Base-by-base conservation (phyloP, 1,140 invertebrate genomes). In the Parapsyche elsis region DNA sequence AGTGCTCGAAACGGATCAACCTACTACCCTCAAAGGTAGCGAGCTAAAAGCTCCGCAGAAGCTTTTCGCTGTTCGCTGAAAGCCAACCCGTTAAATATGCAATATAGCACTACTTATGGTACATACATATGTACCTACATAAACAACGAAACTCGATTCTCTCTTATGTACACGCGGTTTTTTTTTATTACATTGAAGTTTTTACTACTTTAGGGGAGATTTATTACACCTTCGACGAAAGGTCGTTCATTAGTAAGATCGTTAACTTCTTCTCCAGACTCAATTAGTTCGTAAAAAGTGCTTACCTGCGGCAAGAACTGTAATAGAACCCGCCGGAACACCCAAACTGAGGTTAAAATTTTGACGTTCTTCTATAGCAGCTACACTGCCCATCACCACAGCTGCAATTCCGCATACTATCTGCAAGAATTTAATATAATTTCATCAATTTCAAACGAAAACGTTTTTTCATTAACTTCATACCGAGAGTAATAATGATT, bases 301-400 rank as follows among this genome's bases (percentile, higher is more conserved):
- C 1, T 0, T 73, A 83, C 83, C 78, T 78, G 80, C 80, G 5
- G 83, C 83, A 2, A 83, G 64, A 19, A 83, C 80, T 0, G 76
- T 75, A n/a, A 81, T 26, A 0, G 78, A 70, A 14, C 83, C 83
- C 0, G 83, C 81, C 12, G 83, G 78, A n/a, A 83, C 78, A 19
- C 80, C 80, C 9, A 83, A 70, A 45, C 83, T 79, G 9, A 83
- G 78, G 49, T 81, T 81, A 38, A 80, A 30, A 70, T 79, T 30
- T 5, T 73, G 24, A 0, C 80, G 38, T 46, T 83, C 83, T 67
- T 83, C 83, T 21, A 83, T 81, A 14, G 78, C 78, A 0, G 83
- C 83, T 10, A 83, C 83, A 26, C 80, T 81, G 12, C 83, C 83
- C 83, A 83, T 83, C 45, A 83, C 83, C 12, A 83, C 76, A 12